Evolutionary conservation across 2,888 invertebrate species (phyloP).

Genomic region (Polymixis lichenea): DNA sequence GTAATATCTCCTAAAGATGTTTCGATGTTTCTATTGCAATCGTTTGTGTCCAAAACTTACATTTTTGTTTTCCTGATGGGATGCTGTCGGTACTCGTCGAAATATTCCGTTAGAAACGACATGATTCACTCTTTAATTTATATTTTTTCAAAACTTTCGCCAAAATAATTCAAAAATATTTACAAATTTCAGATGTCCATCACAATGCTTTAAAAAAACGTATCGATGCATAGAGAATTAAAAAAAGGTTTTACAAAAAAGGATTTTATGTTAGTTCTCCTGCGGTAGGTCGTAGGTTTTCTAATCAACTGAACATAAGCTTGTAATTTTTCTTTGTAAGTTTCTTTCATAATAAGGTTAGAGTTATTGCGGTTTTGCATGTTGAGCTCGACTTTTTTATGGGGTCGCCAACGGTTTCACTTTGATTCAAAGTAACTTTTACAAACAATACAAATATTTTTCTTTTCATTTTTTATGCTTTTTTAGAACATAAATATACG

Average conservation of each 20-base stretch:
- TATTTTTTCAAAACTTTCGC: slow-evolving; percentile 9
- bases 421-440: slow-evolving; percentile 44
- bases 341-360: slow-evolving; percentile 82
- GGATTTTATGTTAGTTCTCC: slow-evolving; percentile 23
- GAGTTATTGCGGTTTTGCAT: slow-evolving; percentile 86
- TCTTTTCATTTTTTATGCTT: slow-evolving; percentile 33
- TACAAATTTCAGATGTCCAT: slow-evolving; percentile 13
- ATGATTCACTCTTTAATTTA: slow-evolving; percentile 69
- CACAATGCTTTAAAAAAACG: background rate
- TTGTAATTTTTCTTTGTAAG: slow-evolving; percentile 74
- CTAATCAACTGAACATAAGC: slow-evolving; percentile 72
- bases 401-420: slow-evolving; percentile 77
- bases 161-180: slow-evolving; percentile 21
- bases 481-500: slow-evolving; percentile 21
- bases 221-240: background rate
- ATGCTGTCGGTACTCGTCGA: slow-evolving; percentile 85
- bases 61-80: slow-evolving; percentile 84
- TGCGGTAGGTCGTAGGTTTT: slow-evolving; percentile 57
- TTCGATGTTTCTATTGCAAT: no score
- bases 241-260: slow-evolving; percentile 11
- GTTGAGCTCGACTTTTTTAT: slow-evolving; percentile 74
- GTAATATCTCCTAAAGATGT: no score
- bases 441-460: slow-evolving; percentile 35
- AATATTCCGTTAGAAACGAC: slow-evolving; percentile 89
- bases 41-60: slow-evolving; percentile 76